Evolutionary conservation across 30 jellyfish, hydroid and myxozoan genomes (phyloP).

Genomic region (Chironex yamaguchii): DNA sequence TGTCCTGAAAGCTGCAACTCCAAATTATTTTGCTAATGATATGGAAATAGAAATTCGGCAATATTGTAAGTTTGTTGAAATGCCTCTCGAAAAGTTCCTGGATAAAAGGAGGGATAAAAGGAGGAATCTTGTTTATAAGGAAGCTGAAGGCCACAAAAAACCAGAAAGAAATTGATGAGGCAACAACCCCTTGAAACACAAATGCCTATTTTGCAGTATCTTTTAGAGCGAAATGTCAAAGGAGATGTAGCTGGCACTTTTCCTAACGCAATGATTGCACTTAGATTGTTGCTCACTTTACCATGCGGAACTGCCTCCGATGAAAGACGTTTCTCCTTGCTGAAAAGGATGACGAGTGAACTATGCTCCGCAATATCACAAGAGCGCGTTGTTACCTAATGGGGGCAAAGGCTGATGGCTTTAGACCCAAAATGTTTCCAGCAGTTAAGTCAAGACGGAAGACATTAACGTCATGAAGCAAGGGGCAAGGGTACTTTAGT

Average conservation of each 20-base stretch:
- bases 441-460: no score
- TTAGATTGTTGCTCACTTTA: conserved; percentile 35
- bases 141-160: conserved; percentile 6
- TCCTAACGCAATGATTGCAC: conserved; percentile 21
- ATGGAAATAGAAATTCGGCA: conserved; percentile 28
- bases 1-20: conserved; percentile 23
- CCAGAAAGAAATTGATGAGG: not conserved
- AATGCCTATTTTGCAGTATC: conserved; percentile 31
- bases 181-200: conserved; percentile 17
- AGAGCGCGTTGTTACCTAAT: conserved; percentile 18
- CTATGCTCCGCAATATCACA: conserved; percentile 28
- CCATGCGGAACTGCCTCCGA: conserved; percentile 64
- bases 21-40: conserved; percentile 35
- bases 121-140: not conserved
- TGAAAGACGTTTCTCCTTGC: conserved; percentile 47
- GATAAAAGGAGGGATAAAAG: conserved; percentile 22
- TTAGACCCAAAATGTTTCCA: no score
- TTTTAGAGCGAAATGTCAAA: conserved; percentile 2
- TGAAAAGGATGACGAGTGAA: not conserved
- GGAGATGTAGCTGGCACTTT: conserved; percentile 22
- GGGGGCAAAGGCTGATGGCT: conserved; percentile 23
- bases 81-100: conserved; percentile 21
- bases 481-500: no score
- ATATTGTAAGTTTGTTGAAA: not conserved
- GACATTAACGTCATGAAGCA: no score